Conservation (phyloP, 2,113 vertebrate genomes). For the Passer montanus region DNA sequence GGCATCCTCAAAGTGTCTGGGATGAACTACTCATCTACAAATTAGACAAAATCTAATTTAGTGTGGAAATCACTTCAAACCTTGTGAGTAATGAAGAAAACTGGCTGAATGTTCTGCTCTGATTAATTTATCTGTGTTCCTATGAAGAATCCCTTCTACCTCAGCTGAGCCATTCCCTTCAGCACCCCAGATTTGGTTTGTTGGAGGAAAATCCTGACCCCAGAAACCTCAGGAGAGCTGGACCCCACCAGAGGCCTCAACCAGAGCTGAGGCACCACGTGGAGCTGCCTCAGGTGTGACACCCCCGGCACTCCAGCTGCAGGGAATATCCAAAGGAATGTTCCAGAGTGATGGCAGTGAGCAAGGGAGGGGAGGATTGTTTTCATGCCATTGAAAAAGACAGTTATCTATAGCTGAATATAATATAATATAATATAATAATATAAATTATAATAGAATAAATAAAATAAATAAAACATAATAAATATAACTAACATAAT, state of each 20-base stretch:
- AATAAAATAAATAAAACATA: no score
- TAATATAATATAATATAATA: no score
- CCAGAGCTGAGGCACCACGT: fast-evolving
- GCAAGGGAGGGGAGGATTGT: fast-evolving
- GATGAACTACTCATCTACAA: not conserved
- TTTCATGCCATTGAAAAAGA: not conserved
- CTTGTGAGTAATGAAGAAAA: not conserved
- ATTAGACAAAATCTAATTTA: not conserved
- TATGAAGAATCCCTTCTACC: not conserved
- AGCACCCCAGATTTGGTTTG: no score
- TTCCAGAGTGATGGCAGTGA: fast-evolving
- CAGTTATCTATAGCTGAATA: not conserved
- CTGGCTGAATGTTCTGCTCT: not conserved
- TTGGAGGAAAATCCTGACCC: not conserved
- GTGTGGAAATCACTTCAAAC: not conserved
- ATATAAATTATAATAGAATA: no score
- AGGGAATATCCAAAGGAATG: not conserved
- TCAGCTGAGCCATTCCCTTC: not conserved
- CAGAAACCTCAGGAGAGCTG: not conserved
- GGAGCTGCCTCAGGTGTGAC: not conserved
- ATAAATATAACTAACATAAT: no score
- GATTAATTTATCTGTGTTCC: not conserved
- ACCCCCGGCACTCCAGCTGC: fast-evolving
- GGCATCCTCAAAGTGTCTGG: not conserved
- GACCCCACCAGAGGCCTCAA: not conserved